phyloP scores from a whole-genome alignment of 2,113 vertebrate genomes.

The Trogon surrucura region DNA sequence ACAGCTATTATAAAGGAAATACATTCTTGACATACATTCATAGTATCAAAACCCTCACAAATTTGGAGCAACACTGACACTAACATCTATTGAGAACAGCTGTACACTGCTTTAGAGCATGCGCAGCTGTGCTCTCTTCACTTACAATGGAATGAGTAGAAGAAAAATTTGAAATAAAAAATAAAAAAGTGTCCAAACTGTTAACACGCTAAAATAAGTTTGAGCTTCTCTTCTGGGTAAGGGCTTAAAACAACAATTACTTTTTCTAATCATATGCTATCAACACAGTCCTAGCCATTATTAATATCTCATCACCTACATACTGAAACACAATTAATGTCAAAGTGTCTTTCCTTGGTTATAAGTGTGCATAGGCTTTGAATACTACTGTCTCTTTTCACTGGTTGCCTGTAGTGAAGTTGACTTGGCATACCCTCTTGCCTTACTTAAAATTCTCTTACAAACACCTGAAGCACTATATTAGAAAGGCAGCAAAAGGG shows the following conservation, averaged over 20 bases:
- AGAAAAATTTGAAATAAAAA: neutral
- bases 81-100: neutral
- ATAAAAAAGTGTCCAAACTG: neutral
- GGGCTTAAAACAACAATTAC: neutral
- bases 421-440: neutral
- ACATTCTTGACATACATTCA: neutral
- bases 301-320: neutral
- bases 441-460: neutral
- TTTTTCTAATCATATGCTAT: neutral
- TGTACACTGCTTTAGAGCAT: neutral
- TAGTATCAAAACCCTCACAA: neutral
- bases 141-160: neutral
- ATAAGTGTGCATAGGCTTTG: neutral
- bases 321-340: neutral
- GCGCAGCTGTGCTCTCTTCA: neutral
- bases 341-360: neutral
- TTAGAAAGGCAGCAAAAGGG: neutral
- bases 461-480: neutral
- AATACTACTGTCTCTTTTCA: neutral
- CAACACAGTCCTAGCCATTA: neutral
- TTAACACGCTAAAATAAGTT: neutral
- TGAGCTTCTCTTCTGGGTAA: neutral
- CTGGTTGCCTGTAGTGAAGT: neutral
- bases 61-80: neutral
- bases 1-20: neutral